phyloP scores from a whole-genome alignment of 2,797 vertebrate species.

The Sphenopsis melanotis region DNA sequence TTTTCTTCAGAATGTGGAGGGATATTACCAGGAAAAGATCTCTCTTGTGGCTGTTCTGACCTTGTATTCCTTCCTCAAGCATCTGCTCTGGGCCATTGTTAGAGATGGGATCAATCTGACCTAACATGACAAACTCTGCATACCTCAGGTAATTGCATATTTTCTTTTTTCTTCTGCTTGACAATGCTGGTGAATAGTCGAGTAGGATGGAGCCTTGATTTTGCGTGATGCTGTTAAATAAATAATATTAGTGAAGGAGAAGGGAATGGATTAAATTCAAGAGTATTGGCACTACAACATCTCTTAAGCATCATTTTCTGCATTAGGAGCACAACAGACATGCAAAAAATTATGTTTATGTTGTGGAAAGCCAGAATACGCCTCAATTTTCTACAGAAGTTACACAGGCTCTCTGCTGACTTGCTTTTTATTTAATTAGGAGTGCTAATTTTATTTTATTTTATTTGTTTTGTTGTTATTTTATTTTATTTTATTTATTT shows the following conservation, averaged over 20 bases:
- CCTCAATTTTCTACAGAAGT: neutral
- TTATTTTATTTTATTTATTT: neutral
- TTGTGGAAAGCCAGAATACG: neutral
- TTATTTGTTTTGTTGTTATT: neutral
- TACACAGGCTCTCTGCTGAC: neutral
- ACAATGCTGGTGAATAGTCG: rapidly evolving
- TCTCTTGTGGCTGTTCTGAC: neutral
- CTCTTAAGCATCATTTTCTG: neutral
- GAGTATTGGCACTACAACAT: neutral
- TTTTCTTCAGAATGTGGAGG: neutral
- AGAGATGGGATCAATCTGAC: neutral
- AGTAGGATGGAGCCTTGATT: neutral
- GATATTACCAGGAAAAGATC: neutral
- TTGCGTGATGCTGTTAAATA: neutral
- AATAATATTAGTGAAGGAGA: neutral
- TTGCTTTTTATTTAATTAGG: neutral
- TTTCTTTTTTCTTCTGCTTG: neutral
- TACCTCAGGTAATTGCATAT: neutral
- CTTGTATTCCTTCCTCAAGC: neutral
- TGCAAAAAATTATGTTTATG: neutral
- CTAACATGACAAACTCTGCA: neutral
- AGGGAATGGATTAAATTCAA: neutral
- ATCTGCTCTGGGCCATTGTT: neutral
- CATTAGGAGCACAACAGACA: neutral
- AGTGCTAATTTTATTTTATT: neutral